Base-by-base conservation (phyloP, 1,140 invertebrate species). In the Dufourea novaeangliae region DNA sequence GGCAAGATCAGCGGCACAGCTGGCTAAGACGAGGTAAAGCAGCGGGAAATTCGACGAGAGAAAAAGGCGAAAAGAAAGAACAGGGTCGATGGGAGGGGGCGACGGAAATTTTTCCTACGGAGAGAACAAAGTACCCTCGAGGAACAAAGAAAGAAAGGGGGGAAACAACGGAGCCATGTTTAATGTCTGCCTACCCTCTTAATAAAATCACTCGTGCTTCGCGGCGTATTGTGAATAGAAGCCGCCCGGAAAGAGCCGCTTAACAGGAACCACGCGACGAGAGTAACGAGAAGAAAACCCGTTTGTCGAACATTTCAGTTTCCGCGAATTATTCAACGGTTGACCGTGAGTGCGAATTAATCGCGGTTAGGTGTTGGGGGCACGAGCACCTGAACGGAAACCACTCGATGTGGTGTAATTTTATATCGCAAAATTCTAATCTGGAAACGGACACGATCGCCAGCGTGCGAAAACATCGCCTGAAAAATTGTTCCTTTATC, bases 201-300 rank as follows among this genome's bases (percentile, higher is more conserved):
- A 87, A 88, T 77, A 71, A 71, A 77, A 70, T 77, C 75, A 56
- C 88, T 88, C 86, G 80, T 86, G 85, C 88, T 88, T 75, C 83
- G 86, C 74, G 83, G 86, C 88, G 86, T 81, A 87, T 83, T 84
- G 80, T 85, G 85, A 90, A 90, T 90, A 77, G 76, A 77, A 88
- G 83, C 85, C 46, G 29, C 10, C 10, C n/a, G n/a, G 46, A 41
- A 68, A 34, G 62, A n/a, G 56, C 25, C 14, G 56, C 57, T 77
- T 61, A 50, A 61, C 44, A 11, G 57, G 54, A 62, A 77, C 66
- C 14, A 29, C 14, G 61, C 46, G 46, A 74, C n/a, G 46, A 67
- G 25, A 44, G 32, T 46, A 37, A 29, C 22, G 64, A 69, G 52
- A 75, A 75, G 69, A 52, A 75, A n/a, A n/a, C n/a, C n/a, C n/a